phyloP scores from a whole-genome alignment of 2,888 invertebrate genomes.

The Melanchra persicariae region DNA sequence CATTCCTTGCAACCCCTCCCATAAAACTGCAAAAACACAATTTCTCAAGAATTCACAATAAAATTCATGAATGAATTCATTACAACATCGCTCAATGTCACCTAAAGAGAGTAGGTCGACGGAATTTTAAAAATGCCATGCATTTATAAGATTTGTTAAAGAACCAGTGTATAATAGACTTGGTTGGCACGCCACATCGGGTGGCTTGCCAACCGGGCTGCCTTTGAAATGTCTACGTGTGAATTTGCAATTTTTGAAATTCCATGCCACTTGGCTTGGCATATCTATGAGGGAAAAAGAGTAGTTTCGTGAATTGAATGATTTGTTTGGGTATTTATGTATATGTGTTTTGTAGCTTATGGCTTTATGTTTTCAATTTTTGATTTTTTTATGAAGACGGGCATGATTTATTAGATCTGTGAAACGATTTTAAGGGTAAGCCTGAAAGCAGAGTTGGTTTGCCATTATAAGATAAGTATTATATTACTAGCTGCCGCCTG shows the following conservation, averaged over 20 bases:
- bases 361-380: no score
- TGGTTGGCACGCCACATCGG: constrained; percentile 53
- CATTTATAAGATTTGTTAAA: constrained; percentile 57
- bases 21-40: no score
- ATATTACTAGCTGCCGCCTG: no score
- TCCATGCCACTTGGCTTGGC: constrained; percentile 22
- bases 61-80: constrained; percentile 44
- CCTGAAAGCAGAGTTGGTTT: no score
- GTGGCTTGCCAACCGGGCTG: constrained; percentile 55
- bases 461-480: no score
- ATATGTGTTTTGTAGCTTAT: background rate
- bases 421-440: no score
- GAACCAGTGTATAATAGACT: constrained; percentile 49
- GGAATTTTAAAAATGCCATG: constrained; percentile 54
- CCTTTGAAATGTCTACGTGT: constrained; percentile 48
- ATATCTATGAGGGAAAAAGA: constrained; percentile 26
- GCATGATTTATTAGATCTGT: no score
- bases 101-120: constrained; percentile 38
- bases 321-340: background rate
- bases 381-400: no score
- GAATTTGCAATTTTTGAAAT: constrained; percentile 57
- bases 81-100: constrained; percentile 47
- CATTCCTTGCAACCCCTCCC: background rate
- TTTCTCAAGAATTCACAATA: background rate
- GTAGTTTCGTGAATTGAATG: constrained; percentile 10